These are phyloP conservation scores for Cheilosia vulpina DNA, from an alignment of 2,888 invertebrate species.

Conservation along the genomic window DNA sequence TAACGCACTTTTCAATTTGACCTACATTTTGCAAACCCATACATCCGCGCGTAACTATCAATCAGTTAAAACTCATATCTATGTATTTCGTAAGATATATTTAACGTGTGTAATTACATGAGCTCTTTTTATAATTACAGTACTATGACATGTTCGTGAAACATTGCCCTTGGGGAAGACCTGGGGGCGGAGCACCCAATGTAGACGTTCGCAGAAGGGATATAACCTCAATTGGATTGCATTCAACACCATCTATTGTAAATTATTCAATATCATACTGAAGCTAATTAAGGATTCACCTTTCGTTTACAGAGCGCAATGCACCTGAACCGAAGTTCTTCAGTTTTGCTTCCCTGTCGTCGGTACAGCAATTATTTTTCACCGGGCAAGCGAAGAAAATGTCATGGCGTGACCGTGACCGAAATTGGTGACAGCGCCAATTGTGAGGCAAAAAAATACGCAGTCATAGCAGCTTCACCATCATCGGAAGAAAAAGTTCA, in stretches of 20 bases:
- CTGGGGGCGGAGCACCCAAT: slow-evolving; percentile 90
- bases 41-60: background rate
- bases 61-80: background rate
- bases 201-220: slow-evolving; percentile 87
- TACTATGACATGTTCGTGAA: slow-evolving; percentile 88
- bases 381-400: slow-evolving; percentile 79
- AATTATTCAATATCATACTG: slow-evolving; percentile 74
- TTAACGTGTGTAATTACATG: too few relatives aligned
- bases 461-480: slow-evolving; percentile 73
- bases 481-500: slow-evolving; percentile 74
- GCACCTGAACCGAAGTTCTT: slow-evolving; percentile 78
- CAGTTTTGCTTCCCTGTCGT: slow-evolving; percentile 81
- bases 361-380: slow-evolving; percentile 81
- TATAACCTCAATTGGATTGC: slow-evolving; percentile 87
- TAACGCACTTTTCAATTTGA: too few relatives aligned
- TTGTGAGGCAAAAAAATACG: slow-evolving; percentile 62
- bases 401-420: slow-evolving; percentile 77
- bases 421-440: slow-evolving; percentile 60
- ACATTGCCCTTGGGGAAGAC: slow-evolving; percentile 92
- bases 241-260: slow-evolving; percentile 86
- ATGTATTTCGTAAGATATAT: too few relatives aligned
- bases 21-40: too few relatives aligned
- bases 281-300: slow-evolving; percentile 39
- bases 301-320: slow-evolving; percentile 76
- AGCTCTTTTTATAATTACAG: slow-evolving; percentile 76